Evolutionary conservation across 2,113 vertebrate genomes (phyloP).

Genomic region (Pseudorectes ferrugineus): DNA sequence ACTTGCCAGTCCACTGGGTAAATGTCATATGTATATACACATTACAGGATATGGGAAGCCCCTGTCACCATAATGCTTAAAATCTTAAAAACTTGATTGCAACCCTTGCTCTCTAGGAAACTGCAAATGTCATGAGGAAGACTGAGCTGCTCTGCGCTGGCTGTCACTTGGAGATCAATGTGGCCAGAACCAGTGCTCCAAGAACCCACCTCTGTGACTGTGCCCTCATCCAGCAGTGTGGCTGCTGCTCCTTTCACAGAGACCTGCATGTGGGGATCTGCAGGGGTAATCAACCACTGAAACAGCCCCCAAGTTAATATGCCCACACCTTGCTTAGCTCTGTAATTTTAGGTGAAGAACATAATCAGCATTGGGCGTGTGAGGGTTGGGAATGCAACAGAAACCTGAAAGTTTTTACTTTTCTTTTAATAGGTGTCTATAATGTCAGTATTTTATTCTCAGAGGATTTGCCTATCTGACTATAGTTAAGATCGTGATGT

Average conservation of each 20-base stretch:
- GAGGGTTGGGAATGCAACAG: not conserved
- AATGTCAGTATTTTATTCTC: not conserved
- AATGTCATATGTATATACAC: not conserved
- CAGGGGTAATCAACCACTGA: not conserved
- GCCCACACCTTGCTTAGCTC: not conserved
- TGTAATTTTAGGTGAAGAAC: not conserved
- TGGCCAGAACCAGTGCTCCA: not conserved
- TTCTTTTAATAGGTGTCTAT: not conserved
- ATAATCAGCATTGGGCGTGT: not conserved
- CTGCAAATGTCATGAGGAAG: not conserved
- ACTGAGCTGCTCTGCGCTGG: not conserved
- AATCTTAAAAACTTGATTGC: not conserved
- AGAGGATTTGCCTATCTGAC: not conserved
- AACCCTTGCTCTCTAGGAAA: not conserved
- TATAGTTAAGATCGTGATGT: not conserved
- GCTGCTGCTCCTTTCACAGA: not conserved
- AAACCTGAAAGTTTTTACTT: not conserved
- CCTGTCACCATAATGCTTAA: not conserved
- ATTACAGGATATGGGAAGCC: not conserved
- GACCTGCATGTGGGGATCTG: not conserved
- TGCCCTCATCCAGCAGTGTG: rapidly evolving
- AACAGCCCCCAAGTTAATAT: not conserved
- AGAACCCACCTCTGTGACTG: not conserved
- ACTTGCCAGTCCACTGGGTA: not conserved
- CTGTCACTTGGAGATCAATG: not conserved